A percentile compares a stretch with the other conserved stretches of the same genome.
Evolutionary conservation across 2,888 invertebrate species (phyloP).

Genomic region (Nebria salina): DNA sequence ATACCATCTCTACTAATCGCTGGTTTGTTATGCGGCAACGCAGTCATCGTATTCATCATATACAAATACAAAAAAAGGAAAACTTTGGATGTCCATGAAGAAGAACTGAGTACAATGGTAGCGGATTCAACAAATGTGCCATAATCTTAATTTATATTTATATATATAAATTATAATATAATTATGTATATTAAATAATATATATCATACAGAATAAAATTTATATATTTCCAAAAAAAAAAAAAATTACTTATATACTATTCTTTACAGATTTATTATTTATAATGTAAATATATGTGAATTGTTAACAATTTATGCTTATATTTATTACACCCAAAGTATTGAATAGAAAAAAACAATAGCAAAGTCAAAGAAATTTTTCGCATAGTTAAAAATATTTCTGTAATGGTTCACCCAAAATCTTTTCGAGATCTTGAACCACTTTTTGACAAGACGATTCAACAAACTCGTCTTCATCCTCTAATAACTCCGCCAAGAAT

Average conservation of each 20-base stretch:
- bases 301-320: neutral
- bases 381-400: constrained; percentile 75
- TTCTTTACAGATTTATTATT: constrained; percentile 9
- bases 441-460: constrained; percentile 83
- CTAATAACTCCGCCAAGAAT: constrained; percentile 91
- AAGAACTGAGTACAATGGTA: constrained; percentile 40
- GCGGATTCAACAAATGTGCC: constrained; percentile 35
- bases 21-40: constrained; percentile 62
- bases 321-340: constrained; percentile 8
- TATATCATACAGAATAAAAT: constrained; percentile 16
- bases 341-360: neutral
- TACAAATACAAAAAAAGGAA: constrained; percentile 74
- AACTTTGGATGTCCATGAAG: constrained; percentile 37
- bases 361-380: neutral
- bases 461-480: constrained; percentile 86
- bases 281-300: neutral
- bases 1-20: constrained; percentile 42
- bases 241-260: neutral
- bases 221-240: constrained; percentile 16
- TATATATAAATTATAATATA: neutral
- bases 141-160: constrained; percentile 15
- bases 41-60: constrained; percentile 77
- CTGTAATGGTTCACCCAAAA: constrained; percentile 89
- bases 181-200: constrained; percentile 3
- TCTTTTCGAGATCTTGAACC: constrained; percentile 84